These are phyloP conservation scores for Columba guinea DNA, from an alignment of 2,797 vertebrate species.

Conservation along the genomic window DNA sequence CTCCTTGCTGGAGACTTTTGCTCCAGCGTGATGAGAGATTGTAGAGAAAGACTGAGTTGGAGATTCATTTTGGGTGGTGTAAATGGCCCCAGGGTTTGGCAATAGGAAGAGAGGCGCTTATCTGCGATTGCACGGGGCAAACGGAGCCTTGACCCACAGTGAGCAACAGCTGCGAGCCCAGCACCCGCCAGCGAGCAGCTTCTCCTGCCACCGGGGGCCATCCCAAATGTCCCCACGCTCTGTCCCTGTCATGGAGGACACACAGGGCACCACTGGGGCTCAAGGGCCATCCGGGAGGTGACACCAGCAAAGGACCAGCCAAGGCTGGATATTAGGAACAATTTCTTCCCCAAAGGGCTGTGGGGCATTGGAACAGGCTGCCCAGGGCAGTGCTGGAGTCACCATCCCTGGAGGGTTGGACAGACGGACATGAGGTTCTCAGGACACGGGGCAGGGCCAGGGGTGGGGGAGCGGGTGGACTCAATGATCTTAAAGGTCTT, in stretches of 20 bases:
- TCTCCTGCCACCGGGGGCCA: not conserved
- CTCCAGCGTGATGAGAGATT: accelerated
- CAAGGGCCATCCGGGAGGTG: not conserved
- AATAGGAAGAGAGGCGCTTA: not conserved
- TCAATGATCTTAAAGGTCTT: too few species aligned
- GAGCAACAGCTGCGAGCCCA: not conserved
- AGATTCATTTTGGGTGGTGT: not conserved
- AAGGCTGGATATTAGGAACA: not conserved
- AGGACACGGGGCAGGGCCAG: too few species aligned
- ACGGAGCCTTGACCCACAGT: not conserved
- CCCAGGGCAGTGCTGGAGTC: too few species aligned
- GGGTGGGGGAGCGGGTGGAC: too few species aligned
- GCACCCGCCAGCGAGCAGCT: accelerated
- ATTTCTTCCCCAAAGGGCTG: too few species aligned
- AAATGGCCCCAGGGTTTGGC: not conserved
- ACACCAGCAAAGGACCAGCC: not conserved
- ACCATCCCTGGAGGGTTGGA: too few species aligned
- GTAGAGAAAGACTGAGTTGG: accelerated
- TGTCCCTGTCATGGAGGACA: accelerated
- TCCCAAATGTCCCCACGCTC: not conserved
- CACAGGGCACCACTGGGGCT: not conserved
- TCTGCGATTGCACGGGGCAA: accelerated
- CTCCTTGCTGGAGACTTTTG: not conserved
- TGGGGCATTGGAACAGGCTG: too few species aligned
- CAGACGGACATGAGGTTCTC: too few species aligned